These are phyloP conservation scores for Synergus gifuensis DNA, from an alignment of 2,888 invertebrate genomes.

Conservation along the genomic window DNA sequence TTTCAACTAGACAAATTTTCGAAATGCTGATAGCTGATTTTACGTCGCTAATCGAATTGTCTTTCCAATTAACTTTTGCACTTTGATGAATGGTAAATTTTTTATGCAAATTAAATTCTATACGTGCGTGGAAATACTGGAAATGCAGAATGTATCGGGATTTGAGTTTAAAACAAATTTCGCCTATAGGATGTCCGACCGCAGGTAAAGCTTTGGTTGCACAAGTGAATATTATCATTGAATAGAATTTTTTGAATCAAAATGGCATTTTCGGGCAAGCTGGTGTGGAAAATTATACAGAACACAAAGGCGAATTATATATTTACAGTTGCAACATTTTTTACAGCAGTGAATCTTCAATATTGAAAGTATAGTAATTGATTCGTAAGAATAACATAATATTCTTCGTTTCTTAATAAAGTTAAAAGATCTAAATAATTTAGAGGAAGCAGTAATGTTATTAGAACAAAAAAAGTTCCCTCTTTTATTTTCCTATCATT, in stretches of 20 bases:
- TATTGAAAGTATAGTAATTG: too few species aligned
- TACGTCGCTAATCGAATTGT: background rate
- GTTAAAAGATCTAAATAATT: too few species aligned
- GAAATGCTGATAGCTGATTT: background rate
- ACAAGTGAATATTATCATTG: too few species aligned
- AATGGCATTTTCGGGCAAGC: too few species aligned
- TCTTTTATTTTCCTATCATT: background rate
- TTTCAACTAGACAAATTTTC: background rate
- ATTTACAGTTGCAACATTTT: too few species aligned
- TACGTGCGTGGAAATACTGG: background rate
- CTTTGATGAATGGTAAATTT: background rate
- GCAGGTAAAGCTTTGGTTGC: background rate
- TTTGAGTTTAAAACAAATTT: background rate
- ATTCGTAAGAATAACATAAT: too few species aligned
- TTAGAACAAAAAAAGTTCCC: background rate
- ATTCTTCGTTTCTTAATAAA: too few species aligned
- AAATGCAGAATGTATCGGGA: background rate
- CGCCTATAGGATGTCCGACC: background rate
- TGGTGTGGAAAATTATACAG: too few species aligned
- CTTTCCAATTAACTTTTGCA: background rate
- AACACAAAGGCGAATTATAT: too few species aligned
- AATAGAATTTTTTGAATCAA: too few species aligned
- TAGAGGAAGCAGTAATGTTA: background rate
- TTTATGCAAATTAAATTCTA: background rate
- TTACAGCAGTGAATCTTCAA: too few species aligned